Conservation (phyloP, 2,113 vertebrate species). For the Dinomys branickii region DNA sequence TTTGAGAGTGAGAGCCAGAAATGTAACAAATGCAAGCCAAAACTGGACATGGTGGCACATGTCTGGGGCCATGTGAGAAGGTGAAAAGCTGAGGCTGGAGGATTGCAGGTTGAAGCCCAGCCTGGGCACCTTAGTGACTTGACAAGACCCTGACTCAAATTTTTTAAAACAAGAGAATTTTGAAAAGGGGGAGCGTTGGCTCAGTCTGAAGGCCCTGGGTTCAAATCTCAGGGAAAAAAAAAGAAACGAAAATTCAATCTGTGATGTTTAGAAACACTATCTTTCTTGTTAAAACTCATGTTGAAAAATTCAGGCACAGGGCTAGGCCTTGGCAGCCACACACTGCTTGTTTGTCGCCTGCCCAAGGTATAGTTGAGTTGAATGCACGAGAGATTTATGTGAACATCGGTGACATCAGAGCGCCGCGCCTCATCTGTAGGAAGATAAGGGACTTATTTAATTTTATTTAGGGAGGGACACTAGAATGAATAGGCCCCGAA, state of each 20-base stretch:
- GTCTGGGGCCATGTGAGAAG: not conserved
- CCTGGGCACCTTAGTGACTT: not conserved
- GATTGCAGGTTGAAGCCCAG: not conserved
- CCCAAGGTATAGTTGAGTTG: not conserved
- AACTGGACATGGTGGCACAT: not conserved
- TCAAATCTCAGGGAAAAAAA: not conserved
- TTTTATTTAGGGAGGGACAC: not conserved
- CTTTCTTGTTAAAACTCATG: not conserved
- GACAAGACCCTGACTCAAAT: not conserved
- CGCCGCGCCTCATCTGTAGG: too few species aligned
- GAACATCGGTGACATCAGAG: not conserved
- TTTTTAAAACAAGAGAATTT: not conserved
- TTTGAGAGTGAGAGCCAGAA: not conserved
- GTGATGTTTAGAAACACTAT: not conserved
- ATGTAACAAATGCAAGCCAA: not conserved
- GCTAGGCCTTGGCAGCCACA: not conserved
- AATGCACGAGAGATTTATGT: not conserved
- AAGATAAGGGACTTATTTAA: not conserved
- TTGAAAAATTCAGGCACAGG: not conserved
- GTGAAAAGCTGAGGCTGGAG: not conserved
- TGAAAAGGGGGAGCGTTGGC: too few species aligned
- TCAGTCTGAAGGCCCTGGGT: not conserved
- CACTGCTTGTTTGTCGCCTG: not conserved
- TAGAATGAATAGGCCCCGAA: not conserved
- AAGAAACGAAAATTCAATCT: not conserved